Evolutionary conservation across 37 sponge, comb jelly and placozoan species (phyloP), one percentile per base, ranked within the genome.

Genomic region (Hormiphora californensis): DNA sequence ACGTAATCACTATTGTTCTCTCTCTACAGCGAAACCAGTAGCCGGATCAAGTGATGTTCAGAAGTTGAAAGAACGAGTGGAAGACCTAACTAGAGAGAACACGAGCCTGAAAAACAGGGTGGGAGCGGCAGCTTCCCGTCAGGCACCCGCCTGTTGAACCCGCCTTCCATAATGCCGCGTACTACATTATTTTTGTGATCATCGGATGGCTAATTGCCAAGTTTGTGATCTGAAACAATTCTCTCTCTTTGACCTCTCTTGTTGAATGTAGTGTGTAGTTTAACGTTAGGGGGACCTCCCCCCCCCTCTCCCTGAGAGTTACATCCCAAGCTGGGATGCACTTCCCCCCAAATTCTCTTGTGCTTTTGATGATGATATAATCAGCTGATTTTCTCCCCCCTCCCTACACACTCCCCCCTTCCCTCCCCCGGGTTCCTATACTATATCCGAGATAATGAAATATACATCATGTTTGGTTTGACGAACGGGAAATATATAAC

Each of bases 181-280:
- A 28, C 37, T 28, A 65, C 67, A 65, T 65, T 33, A 65, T 65
- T 38, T 65, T 65, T 19, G 67, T 65, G 32, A 65, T 65, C 28
- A 65, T 65, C 28, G 67, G 67, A 39, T 65, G 67, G 67, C 28
- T 65, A 39, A 65, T 65, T 38, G 67, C 67, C 12, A 65, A 65
- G 37, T 65, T 65, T 33, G 67, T 65, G 32, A 65, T 65, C 67
- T 65, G 67, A 65, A 36, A n/a, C n/a, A n/a, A n/a, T n/a, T n/a
- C n/a, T n/a, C n/a, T n/a, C n/a, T n/a, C n/a, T n/a, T n/a, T n/a
- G n/a, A n/a, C 28, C 35, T 38, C 67, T 65, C 67, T 65, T 32
- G 37, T 36, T 65, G 35, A 65, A 33, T 65, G 67, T 65, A 65
- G 67, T 65, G 34, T n/a, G n/a, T n/a, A n/a, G n/a, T 15, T 30